phyloP scores from a whole-genome alignment of 2,113 vertebrate species.

The Myotis davidii region DNA sequence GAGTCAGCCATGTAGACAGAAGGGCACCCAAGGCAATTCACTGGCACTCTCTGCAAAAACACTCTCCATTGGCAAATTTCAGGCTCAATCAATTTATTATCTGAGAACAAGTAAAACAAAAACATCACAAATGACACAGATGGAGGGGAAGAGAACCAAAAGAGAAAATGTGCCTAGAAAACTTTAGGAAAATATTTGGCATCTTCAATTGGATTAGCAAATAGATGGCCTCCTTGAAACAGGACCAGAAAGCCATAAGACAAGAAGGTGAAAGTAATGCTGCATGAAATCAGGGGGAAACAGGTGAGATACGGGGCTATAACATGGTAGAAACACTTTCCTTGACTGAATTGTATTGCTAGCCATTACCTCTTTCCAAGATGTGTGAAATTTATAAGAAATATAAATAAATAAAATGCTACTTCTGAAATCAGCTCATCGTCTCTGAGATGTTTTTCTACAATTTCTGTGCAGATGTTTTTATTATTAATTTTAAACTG shows the following conservation, averaged over 20 bases:
- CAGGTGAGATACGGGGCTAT: not conserved
- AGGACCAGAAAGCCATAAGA: not conserved
- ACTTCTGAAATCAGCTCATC: not conserved
- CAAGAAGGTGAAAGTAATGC: not conserved
- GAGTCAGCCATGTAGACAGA: conserved; percentile 32
- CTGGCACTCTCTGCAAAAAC: not conserved
- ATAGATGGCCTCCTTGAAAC: not conserved
- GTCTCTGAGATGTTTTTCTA: not conserved
- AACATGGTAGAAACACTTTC: not conserved
- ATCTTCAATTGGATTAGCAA: not conserved
- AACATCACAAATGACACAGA: conserved; percentile 22
- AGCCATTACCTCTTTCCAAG: not conserved
- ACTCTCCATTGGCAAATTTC: not conserved
- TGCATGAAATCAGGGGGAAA: not conserved
- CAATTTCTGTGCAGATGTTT: not conserved
- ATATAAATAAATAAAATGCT: not conserved
- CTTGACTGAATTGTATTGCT: not conserved
- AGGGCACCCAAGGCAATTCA: not conserved
- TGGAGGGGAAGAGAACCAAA: not conserved
- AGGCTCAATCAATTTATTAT: not conserved
- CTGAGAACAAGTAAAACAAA: conserved; percentile 32
- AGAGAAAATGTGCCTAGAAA: not conserved
- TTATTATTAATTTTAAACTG: not conserved
- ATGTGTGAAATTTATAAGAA: not conserved
- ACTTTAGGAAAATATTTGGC: not conserved